A percentile compares a stretch with the other conserved stretches of the same genome.
phyloP scores from a whole-genome alignment of 2,113 vertebrate species.

The Istiophorus platypterus region DNA sequence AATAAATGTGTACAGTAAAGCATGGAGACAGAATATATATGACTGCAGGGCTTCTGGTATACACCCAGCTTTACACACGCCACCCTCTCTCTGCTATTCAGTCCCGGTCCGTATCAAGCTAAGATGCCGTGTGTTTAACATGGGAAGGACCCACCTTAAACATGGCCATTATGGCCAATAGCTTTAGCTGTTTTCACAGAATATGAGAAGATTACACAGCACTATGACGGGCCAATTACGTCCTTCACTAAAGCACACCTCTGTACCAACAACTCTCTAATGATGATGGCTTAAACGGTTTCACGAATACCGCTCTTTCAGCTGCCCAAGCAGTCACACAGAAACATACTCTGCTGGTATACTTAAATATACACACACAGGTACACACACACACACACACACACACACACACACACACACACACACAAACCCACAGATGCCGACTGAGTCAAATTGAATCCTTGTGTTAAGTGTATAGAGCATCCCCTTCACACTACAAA shows the following conservation, averaged over 20 bases:
- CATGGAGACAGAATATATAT: slow-evolving; percentile 38
- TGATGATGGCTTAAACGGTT: slow-evolving; percentile 91
- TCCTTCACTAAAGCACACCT: slow-evolving; percentile 90
- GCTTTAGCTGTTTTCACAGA: slow-evolving; percentile 80
- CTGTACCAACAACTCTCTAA: slow-evolving; percentile 88
- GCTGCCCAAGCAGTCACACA: slow-evolving; percentile 63
- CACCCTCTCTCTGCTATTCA: slow-evolving; percentile 12
- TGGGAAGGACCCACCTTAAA: slow-evolving; percentile 76
- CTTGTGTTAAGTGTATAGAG: slow-evolving; percentile 84
- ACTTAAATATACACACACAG: slow-evolving; percentile 52
- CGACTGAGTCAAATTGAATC: slow-evolving; percentile 86
- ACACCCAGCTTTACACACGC: slow-evolving; percentile 31
- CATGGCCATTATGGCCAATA: slow-evolving; percentile 76
- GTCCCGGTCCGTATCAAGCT: slow-evolving; percentile 27
- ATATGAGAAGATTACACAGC: slow-evolving; percentile 84
- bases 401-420: slow-evolving; percentile 67
- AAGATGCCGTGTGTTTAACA: slow-evolving; percentile 68
- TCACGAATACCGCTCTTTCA: slow-evolving; percentile 89
- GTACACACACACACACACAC: slow-evolving; percentile 8
- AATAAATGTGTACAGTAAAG: slow-evolving; percentile 38
- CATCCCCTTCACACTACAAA: slow-evolving; percentile 86
- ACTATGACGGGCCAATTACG: slow-evolving; percentile 90
- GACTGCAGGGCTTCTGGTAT: slow-evolving; percentile 48
- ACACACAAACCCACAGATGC: slow-evolving; percentile 54
- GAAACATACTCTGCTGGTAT: slow-evolving; percentile 54